Base-by-base conservation (phyloP, 2,888 invertebrate species). In the Perdita meconis region DNA sequence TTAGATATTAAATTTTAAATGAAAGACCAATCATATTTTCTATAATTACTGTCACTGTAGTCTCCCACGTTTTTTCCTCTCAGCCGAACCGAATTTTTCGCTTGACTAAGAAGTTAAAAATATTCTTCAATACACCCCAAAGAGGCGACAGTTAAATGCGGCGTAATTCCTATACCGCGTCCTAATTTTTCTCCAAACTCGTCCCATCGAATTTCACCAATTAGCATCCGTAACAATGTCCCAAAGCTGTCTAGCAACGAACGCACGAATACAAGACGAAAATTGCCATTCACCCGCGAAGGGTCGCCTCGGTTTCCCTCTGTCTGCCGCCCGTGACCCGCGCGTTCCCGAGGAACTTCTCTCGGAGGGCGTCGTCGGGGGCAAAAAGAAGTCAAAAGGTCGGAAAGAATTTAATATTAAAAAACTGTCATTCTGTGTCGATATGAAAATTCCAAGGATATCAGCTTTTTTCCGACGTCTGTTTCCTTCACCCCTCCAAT, bases 391-490 rank as follows among this genome's bases (percentile, higher is more conserved):
- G 82, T 85, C 83, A 86, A 87, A 86, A 88, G 84, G 82, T 83
- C 78, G 83, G 79, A 75, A 82, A 83, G 92, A 92, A 92, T 92
- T 92, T 92, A 91, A 92, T 92, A 92, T 92, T 90, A 90, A 90
- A 91, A 90, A 89, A 89, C 90, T 91, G 90, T 90, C 90, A 90
- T 92, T 90, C 89, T 90, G 87, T 87, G 90, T 89, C 90, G 90
- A 92, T 92, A 92, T 92, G 91, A 91, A 92, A 92, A 92, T 92
- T 92, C 92, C 92, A 86, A 83, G 86, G 88, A 89, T 90, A 90
- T 90, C 89, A 87, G 84, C 82, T 84, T 77, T 87, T 86, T 82
- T 74, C 80, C 80, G 75, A 73, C 79, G 77, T 83, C 81, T 83
- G 78, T 82, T 83, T 83, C 73, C 64, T 57, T 79, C 79, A 53